These are phyloP conservation scores for Pentalonia nigronervosa DNA, from an alignment of 1,140 invertebrate genomes.

Conservation along the genomic window DNA sequence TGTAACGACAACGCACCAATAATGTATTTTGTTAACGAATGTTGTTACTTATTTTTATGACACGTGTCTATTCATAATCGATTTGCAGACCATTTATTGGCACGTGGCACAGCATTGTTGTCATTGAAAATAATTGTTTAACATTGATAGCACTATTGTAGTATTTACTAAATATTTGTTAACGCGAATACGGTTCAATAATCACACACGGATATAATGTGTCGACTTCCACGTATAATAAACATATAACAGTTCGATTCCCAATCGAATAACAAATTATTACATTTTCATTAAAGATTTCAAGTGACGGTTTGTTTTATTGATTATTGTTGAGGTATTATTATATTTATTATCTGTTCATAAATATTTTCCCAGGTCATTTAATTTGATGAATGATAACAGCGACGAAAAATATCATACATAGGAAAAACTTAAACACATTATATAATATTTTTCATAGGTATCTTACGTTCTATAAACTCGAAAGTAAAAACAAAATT, in stretches of 20 bases:
- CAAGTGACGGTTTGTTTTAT: background rate
- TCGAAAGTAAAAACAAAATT: background rate
- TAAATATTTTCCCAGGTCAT: background rate
- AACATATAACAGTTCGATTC: background rate
- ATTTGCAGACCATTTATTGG: slow-evolving; percentile 8
- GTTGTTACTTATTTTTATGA: background rate
- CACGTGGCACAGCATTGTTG: background rate
- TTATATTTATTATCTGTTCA: background rate
- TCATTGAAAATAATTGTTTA: background rate
- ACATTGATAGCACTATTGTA: background rate
- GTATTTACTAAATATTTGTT: background rate
- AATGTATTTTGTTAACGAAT: background rate
- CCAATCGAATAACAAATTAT: background rate
- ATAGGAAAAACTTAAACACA: too few relatives aligned
- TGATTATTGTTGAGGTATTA: too few relatives aligned
- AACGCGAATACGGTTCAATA: background rate
- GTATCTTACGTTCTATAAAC: too few relatives aligned
- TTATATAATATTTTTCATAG: too few relatives aligned
- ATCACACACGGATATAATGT: background rate
- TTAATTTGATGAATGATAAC: background rate
- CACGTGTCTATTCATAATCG: background rate
- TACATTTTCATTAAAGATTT: background rate
- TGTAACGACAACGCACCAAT: background rate
- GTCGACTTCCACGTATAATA: background rate
- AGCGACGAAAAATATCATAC: background rate